Evolutionary conservation across 1,140 invertebrate species (phyloP).

Genomic region (Lepidotrigona ventralis): DNA sequence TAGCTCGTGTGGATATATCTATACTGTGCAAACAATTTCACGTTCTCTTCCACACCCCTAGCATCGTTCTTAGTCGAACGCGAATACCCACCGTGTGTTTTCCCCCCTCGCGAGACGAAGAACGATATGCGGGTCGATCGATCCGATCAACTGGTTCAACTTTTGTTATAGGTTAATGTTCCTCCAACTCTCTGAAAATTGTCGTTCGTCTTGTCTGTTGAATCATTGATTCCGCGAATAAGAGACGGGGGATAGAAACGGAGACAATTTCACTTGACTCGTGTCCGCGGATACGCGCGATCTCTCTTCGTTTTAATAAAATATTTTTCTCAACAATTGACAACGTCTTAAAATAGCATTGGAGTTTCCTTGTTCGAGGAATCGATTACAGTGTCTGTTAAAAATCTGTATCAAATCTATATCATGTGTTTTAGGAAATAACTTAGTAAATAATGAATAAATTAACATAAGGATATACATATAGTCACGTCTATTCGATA

Average conservation of each 20-base stretch:
- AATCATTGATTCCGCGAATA: background rate
- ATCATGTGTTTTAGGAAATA: too few relatives aligned
- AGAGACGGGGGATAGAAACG: background rate
- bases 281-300: background rate
- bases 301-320: background rate
- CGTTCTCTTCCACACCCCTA: slow-evolving; percentile 25
- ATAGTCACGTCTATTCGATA: too few relatives aligned
- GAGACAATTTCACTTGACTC: background rate
- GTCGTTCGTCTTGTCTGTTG: background rate
- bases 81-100: background rate
- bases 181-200: background rate
- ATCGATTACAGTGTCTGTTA: background rate
- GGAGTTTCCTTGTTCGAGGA: background rate
- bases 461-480: too few relatives aligned
- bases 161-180: slow-evolving; percentile 10
- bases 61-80: background rate
- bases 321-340: background rate
- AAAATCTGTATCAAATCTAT: too few relatives aligned
- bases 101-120: background rate
- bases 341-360: background rate
- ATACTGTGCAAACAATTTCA: slow-evolving; percentile 37
- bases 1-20: slow-evolving; percentile 32
- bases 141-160: slow-evolving; percentile 17
- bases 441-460: too few relatives aligned
- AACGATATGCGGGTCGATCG: slow-evolving; percentile 17